Percentiles rank a stretch among this genome's conserved stretches.
phyloP scores from a whole-genome alignment of 2,113 vertebrate species.

The Brachypodius melanocephalos region DNA sequence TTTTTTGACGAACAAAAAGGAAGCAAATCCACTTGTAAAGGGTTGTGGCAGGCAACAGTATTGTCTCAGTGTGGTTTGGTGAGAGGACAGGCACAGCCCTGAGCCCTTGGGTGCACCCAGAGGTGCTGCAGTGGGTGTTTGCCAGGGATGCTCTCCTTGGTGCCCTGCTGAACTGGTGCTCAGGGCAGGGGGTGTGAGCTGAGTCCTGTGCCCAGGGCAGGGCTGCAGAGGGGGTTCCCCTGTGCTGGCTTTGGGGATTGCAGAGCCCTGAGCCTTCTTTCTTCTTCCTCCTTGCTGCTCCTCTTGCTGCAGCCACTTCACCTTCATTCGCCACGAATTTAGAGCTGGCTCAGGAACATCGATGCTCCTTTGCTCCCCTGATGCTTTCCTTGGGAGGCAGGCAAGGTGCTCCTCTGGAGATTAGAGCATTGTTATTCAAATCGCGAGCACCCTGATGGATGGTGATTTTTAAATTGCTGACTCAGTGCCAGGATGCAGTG shows the following conservation, averaged over 20 bases:
- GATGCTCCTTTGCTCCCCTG: background rate
- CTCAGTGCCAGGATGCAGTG: background rate
- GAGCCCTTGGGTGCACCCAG: background rate
- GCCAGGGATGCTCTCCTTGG: fast-evolving
- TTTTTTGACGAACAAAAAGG: background rate
- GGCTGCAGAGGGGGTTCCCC: background rate
- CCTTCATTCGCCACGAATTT: background rate
- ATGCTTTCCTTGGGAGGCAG: background rate
- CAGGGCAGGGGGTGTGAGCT: fast-evolving
- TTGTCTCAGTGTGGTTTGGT: background rate
- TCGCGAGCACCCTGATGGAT: background rate
- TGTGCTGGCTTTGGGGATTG: background rate
- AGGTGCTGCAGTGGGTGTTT: background rate
- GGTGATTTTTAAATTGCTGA: background rate
- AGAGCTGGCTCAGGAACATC: background rate
- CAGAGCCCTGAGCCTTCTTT: background rate
- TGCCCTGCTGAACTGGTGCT: fast-evolving
- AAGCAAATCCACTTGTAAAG: background rate
- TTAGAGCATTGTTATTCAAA: background rate
- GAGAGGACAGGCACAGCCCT: background rate
- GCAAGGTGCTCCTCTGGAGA: background rate
- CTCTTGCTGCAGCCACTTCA: background rate
- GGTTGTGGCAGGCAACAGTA: fast-evolving
- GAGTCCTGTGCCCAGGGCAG: background rate
- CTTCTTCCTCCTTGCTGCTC: background rate